Evolutionary conservation across 2,888 invertebrate genomes (phyloP), one percentile per base, ranked within the genome.

Genomic region (Oligia strigilis): DNA sequence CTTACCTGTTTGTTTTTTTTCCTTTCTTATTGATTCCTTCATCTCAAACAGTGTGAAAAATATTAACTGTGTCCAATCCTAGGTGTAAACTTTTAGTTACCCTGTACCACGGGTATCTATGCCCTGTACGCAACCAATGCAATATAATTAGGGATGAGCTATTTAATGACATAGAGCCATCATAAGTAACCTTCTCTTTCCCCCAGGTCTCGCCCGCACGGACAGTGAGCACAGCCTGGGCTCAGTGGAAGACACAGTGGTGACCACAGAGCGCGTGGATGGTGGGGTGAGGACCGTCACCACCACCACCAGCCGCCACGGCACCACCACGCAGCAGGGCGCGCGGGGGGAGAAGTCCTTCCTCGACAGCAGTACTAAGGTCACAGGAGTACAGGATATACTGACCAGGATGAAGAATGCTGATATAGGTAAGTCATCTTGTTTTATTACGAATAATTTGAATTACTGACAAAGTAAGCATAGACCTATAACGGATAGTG

Each of bases 351-450:
- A 95, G 90, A 92, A 97, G 80, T 98, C 98, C 19, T 98, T 98
- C 94, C 97, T 98, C 49, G 98, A 98, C 92, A 98, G 98, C 94
- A 97, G 97, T 89, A 97, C 97, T 29, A 98, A 98, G 91, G 98
- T 98, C 75, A 97, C 98, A 8, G 98, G 98, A 6, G 98, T 98
- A 3, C 98, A 98, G 92, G 98, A 98, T 92, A 98, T 98, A 29
- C 96, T 98, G 77, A 97, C 97, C 9, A 97, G 98, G 88, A 98
- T 98, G 98, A 98, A 98, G 93, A 98, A 98, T 91, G 98, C 98
- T 87, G 98, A 98, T 91, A 97, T 98, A 88, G 98, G 98, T 98
- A 86, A 93, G 94, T 76, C 8, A 23, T 11, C 5, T 49, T 2
- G 17, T 60, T 71, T 40, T 29, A 55, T 73, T 19, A 29, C 58